phyloP scores from a whole-genome alignment of 2,113 vertebrate genomes.

The Alethe castanea region DNA sequence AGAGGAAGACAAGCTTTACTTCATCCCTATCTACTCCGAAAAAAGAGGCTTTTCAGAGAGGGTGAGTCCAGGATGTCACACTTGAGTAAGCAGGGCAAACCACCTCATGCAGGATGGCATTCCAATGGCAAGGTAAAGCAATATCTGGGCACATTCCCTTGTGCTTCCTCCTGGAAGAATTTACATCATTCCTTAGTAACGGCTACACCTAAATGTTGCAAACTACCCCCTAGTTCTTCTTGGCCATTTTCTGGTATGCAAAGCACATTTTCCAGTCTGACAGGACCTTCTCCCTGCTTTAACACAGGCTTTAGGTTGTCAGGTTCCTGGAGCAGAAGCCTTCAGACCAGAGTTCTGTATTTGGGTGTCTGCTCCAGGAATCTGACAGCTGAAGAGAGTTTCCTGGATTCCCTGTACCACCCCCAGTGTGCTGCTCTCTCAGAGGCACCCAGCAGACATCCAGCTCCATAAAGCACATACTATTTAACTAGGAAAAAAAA shows the following conservation, averaged over 20 bases:
- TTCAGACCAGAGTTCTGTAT: neutral
- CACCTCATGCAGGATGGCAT: neutral
- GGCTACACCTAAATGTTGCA: neutral
- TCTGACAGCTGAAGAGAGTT: neutral
- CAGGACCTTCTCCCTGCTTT: neutral
- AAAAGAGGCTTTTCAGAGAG: neutral
- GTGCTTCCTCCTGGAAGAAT: conserved; percentile 4
- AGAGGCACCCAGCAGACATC: neutral
- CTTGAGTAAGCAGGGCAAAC: neutral
- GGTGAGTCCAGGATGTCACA: neutral
- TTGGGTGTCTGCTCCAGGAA: neutral
- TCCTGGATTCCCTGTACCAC: neutral
- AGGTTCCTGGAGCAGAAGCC: neutral
- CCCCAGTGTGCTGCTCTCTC: neutral
- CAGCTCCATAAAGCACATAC: neutral
- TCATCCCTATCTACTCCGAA: neutral
- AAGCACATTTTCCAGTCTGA: neutral
- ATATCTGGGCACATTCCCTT: neutral
- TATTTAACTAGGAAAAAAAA: neutral
- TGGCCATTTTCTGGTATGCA: neutral
- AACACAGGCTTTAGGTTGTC: neutral
- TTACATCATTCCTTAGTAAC: conserved; percentile 7
- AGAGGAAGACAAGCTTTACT: neutral
- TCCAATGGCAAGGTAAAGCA: neutral
- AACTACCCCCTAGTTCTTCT: neutral